phyloP scores from a whole-genome alignment of 2,797 vertebrate species.

The Sebastes reedi region DNA sequence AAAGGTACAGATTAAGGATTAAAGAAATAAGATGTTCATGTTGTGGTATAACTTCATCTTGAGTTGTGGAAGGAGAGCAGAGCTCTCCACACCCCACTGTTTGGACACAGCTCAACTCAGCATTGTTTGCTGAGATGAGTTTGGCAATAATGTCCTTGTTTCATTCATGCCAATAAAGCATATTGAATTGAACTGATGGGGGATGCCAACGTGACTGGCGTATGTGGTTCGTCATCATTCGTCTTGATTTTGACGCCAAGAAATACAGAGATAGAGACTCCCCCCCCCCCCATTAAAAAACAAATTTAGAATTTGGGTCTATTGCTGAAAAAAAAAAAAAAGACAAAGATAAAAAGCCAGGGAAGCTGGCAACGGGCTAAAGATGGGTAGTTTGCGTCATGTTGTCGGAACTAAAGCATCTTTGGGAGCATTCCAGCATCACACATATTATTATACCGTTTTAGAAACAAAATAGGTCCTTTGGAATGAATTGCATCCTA shows the following conservation, averaged over 20 bases:
- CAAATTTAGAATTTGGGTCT: slow-evolving; percentile 26
- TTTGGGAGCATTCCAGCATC: slow-evolving; percentile 12
- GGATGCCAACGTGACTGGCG: slow-evolving; percentile 27
- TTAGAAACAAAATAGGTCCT: slow-evolving; percentile 47
- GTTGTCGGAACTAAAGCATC: slow-evolving; percentile 19
- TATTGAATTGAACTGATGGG: neutral
- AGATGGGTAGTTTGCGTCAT: slow-evolving; percentile 20
- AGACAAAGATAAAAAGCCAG: neutral
- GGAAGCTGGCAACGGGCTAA: slow-evolving; percentile 1
- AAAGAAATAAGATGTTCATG: neutral
- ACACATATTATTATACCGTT: slow-evolving; percentile 39
- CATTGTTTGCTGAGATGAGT: slow-evolving; percentile 23
- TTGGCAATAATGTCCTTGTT: too few relatives aligned
- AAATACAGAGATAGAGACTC: slow-evolving; percentile 39
- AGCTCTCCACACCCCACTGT: slow-evolving; percentile 17
- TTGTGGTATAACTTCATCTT: neutral
- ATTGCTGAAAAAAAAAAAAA: neutral
- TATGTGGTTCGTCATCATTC: slow-evolving; percentile 26
- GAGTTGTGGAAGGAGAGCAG: neutral
- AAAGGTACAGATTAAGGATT: neutral
- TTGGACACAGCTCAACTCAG: slow-evolving; percentile 38
- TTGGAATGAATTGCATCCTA: slow-evolving; percentile 41
- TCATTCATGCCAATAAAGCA: too few relatives aligned
- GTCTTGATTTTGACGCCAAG: slow-evolving; percentile 27
- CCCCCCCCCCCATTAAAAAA: neutral